These are phyloP conservation scores for Grus americana DNA, from an alignment of 2,113 vertebrate species.

Conservation along the genomic window DNA sequence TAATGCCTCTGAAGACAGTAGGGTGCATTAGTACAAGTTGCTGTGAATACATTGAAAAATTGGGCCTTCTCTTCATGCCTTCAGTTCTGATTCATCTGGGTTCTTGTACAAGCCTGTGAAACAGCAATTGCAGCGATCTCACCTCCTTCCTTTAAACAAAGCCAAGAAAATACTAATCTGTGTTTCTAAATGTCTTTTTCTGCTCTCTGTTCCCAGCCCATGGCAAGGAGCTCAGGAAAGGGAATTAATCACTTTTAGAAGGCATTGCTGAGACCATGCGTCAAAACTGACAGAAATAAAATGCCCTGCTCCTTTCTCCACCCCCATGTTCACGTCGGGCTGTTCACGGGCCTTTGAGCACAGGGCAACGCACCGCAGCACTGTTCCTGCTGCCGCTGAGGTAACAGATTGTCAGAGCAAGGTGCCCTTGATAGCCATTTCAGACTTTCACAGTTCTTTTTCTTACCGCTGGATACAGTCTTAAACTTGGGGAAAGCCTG, in stretches of 20 bases:
- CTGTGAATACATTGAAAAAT: neutral
- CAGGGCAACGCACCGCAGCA: neutral
- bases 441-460: conserved; percentile 1
- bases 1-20: neutral
- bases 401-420: neutral
- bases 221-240: neutral
- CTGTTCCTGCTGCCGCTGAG: neutral
- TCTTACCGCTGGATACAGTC: neutral
- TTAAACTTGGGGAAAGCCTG: neutral
- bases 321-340: neutral
- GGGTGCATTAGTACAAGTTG: neutral
- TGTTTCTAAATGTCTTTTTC: neutral
- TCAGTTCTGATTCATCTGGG: neutral
- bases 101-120: neutral
- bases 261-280: neutral
- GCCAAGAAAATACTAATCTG: neutral
- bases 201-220: neutral
- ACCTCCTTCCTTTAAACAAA: neutral
- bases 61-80: neutral
- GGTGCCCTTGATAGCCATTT: neutral
- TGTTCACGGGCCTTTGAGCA: neutral
- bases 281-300: conserved; percentile 24
- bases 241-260: neutral
- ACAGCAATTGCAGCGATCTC: neutral
- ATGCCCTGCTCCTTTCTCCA: neutral